A percentile compares a stretch with the other conserved stretches of the same genome.
These are phyloP conservation scores for Tragelaphus imberbis DNA, from an alignment of 2,113 vertebrate genomes.

Conservation along the genomic window DNA sequence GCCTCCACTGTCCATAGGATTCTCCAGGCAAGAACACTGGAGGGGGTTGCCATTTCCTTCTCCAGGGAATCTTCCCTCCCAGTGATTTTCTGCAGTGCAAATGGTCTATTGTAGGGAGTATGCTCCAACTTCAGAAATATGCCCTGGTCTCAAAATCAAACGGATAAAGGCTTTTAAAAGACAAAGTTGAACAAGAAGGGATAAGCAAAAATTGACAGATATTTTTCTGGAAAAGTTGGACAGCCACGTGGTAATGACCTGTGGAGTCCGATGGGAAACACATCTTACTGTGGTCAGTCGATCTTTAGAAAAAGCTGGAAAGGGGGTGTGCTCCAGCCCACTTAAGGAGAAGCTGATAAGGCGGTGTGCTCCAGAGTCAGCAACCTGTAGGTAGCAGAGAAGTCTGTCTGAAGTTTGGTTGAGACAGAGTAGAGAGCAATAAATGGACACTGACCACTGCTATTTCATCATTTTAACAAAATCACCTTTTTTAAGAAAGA, in stretches of 20 bases:
- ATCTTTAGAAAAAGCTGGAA: neutral
- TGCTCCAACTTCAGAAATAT: neutral
- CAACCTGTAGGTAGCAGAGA: too few relatives aligned
- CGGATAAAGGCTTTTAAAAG: neutral
- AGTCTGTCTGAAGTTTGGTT: neutral
- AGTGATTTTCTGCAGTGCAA: neutral
- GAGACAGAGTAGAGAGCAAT: too few relatives aligned
- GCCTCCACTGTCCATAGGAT: neutral
- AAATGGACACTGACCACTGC: neutral
- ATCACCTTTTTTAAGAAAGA: neutral
- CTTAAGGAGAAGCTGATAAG: neutral
- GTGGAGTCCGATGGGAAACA: accelerated
- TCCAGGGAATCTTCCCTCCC: neutral
- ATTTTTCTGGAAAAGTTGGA: neutral
- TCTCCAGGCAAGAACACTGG: neutral
- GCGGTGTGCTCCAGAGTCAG: too few relatives aligned
- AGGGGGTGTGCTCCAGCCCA: accelerated
- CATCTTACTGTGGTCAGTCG: accelerated
- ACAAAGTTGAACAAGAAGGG: neutral
- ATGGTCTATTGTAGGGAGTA: neutral
- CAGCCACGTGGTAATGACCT: neutral
- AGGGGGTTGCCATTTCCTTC: neutral
- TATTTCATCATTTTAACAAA: neutral
- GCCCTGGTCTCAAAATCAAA: neutral
- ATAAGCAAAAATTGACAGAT: neutral